Evolutionary conservation across 2,888 invertebrate genomes (phyloP), one percentile per base, ranked within the genome.

Genomic region (Exocentrus adspersus): DNA sequence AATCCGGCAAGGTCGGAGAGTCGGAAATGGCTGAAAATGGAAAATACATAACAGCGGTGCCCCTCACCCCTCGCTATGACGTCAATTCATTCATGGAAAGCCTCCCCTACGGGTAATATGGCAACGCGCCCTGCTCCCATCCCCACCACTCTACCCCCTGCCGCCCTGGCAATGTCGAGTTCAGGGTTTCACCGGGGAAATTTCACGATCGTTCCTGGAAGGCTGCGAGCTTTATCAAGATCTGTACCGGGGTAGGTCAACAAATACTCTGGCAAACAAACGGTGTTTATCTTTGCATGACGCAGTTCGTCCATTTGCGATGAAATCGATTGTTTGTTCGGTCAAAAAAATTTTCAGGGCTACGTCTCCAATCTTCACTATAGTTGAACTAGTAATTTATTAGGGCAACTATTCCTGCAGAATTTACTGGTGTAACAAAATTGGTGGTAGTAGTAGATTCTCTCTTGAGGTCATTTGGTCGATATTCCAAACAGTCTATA

Each of bases 41-140:
- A 46, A 59, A 48, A 59, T 42, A 45, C 28, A 46, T 43, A 42
- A 42, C 28, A 43, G 17, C 14, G 20, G 28, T 21, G 16, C 43
- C 67, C 61, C 60, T 32, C n/a, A n/a, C 48, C 65, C 42, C 16
- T 16, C 24, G 19, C 59, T 58, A 60, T 74, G 75, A 75, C 75
- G 75, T 75, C 72, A 75, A 69, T 70, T 75, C 75, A 75, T 75
- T 75, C 75, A 75, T 72, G 62, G 69, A 71, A 66, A 48, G 28
- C 67, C 50, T 71, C 74, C 72, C 72, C 74, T 71, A 70, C 70
- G 62, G 43, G 28, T 56, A 58, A 52, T 58, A 60, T 68, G 70
- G 71, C 67, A 65, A 67, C 72, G 66, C 60, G 60, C 66, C 67
- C 50, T 64, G 46, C n/a, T n/a, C 60, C 64, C 65, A 67, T 42